Evolutionary conservation across 1,140 invertebrate species (phyloP).

Genomic region (Geopemphigus sp.): DNA sequence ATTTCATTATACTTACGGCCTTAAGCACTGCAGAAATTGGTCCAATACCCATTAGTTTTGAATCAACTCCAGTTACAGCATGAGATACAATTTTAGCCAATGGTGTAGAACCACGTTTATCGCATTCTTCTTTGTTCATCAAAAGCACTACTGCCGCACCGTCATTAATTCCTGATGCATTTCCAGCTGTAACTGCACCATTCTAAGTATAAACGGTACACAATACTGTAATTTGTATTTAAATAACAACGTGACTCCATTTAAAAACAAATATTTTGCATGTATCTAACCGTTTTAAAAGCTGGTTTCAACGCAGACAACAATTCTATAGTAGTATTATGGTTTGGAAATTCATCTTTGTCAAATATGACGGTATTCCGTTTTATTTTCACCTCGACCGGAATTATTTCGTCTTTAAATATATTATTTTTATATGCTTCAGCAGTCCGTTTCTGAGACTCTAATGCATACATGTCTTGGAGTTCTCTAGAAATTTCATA

Average conservation of each 20-base stretch:
- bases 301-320: constrained; percentile 65
- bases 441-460: constrained; percentile 72
- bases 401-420: constrained; percentile 72
- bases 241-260: constrained; percentile 1
- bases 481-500: constrained; percentile 69
- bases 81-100: constrained; percentile 68
- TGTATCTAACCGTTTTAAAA: constrained; percentile 62
- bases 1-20: constrained; percentile 60
- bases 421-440: constrained; percentile 64
- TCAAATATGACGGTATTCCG: constrained; percentile 58
- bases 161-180: constrained; percentile 82
- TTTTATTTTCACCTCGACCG: constrained; percentile 60
- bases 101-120: constrained; percentile 58
- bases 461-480: constrained; percentile 72
- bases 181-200: constrained; percentile 76
- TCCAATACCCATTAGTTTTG: constrained; percentile 73
- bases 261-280: background rate
- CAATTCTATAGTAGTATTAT: constrained; percentile 61
- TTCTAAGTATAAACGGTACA: constrained; percentile 53
- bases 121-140: constrained; percentile 62
- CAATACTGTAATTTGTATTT: background rate
- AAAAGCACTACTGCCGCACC: constrained; percentile 80
- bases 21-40: constrained; percentile 68
- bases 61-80: constrained; percentile 69
- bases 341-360: constrained; percentile 69